Base-by-base conservation (phyloP, 2,888 invertebrate genomes). In the Tetrapedia diversipes region DNA sequence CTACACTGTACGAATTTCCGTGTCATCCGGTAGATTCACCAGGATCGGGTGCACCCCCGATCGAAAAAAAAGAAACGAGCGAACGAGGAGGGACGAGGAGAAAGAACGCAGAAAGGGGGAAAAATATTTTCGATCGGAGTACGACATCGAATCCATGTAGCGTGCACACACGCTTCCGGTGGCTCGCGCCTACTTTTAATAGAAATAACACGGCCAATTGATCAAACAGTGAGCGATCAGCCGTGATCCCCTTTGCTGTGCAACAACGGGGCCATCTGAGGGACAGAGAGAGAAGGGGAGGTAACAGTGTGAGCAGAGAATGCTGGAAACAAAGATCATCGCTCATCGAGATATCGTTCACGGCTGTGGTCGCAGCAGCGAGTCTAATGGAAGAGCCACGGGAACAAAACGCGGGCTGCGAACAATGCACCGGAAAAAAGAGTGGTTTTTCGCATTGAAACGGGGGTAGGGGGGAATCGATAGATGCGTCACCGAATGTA, bases 131-230 rank as follows among this genome's bases (percentile, higher is more conserved):
- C 54, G 64, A 72, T 51, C 49, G 39, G 39, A 53, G 43, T 56
- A 43, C 22, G 53, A 61, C 39, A 34, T 59, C 56, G 61, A 70
- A 69, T 80, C 73, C 68, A 82, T 76, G 60, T 41, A 47, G 49
- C 54, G 60, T 27, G 29, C n/a, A n/a, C n/a, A n/a, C n/a, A n/a
- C n/a, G 29, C 19, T 64, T 47, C 41, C 65, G 63, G 43, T 68
- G 45, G 61, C 37, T 77, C 61, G 69, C 51, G 41, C 68, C 72
- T 71, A 70, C 77, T 72, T 75, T 81, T 81, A 77, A 81, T 84
- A 80, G 84, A 84, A 83, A 83, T 78, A 84, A 83, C 77, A 78
- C 69, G 76, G 60, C 63, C 81, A 76, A 81, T 84, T 84, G 84
- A 84, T 84, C 84, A 66, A 84, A 78, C 79, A 64, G 51, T 63